phyloP scores from a whole-genome alignment of 2,113 vertebrate species.

The Urocitellus parryii region DNA sequence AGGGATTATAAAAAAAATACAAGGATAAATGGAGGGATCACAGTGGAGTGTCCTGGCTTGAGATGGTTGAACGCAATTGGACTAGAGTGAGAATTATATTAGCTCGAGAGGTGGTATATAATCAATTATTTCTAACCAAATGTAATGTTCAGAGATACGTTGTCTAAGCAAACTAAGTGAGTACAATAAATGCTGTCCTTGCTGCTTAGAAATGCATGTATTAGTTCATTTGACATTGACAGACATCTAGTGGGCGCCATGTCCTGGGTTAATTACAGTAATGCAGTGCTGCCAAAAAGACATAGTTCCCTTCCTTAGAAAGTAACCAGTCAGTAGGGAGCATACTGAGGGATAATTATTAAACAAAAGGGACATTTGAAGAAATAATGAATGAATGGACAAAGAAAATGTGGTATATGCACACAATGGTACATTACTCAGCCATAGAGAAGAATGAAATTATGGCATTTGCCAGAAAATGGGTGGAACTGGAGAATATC shows the following conservation, averaged over 20 bases:
- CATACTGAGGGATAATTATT: background rate
- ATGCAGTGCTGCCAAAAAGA: background rate
- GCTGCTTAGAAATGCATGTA: background rate
- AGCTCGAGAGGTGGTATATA: background rate
- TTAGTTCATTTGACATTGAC: constrained; percentile 11
- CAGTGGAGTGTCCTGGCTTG: background rate
- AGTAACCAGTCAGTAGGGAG: background rate
- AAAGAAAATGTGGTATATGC: too few species aligned
- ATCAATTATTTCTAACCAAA: background rate
- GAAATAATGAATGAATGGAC: background rate
- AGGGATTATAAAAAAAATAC: background rate
- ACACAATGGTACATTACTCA: too few species aligned
- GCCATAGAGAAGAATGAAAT: too few species aligned
- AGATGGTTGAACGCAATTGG: background rate
- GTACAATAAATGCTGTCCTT: background rate
- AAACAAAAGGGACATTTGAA: background rate
- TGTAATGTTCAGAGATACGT: background rate
- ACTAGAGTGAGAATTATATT: constrained; percentile 5
- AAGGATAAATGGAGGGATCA: background rate
- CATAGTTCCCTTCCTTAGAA: background rate
- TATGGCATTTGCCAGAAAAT: too few species aligned
- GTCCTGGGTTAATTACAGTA: background rate
- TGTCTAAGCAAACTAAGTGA: background rate
- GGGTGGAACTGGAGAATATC: too few species aligned
- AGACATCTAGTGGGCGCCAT: background rate